phyloP scores from a whole-genome alignment of 2,113 vertebrate species.

The Struthio camelus region DNA sequence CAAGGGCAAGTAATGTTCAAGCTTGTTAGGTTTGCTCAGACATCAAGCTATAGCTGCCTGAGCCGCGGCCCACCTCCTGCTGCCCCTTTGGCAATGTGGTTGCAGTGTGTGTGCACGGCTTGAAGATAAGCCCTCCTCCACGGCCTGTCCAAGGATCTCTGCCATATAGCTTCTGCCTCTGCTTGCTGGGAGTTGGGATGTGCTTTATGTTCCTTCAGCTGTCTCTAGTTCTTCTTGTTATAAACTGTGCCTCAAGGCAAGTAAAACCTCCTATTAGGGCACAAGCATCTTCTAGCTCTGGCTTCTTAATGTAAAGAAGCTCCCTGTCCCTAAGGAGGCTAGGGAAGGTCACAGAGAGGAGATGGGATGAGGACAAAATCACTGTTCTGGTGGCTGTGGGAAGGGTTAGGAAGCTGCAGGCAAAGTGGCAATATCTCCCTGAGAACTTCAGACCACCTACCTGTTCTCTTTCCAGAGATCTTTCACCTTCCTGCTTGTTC shows the following conservation, averaged over 20 bases:
- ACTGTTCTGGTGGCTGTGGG: background rate
- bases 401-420: background rate
- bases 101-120: accelerated
- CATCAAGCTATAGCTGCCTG: background rate
- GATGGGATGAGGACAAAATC: background rate
- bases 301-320: background rate
- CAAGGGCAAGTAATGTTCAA: background rate
- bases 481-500: background rate
- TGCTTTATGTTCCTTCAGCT: background rate
- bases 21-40: background rate
- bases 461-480: background rate
- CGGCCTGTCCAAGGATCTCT: background rate
- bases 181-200: background rate
- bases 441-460: background rate
- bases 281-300: background rate
- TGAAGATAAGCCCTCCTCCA: background rate
- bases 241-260: background rate
- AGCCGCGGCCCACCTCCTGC: background rate
- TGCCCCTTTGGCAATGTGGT: background rate
- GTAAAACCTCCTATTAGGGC: background rate
- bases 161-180: background rate
- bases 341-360: background rate
- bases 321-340: background rate
- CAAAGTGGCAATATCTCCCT: background rate
- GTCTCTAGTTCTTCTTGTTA: background rate